A percentile compares a stretch with the other conserved stretches of the same genome.
These are phyloP conservation scores for Psix sp. DNA, from an alignment of 1,140 invertebrate species.

Conservation along the genomic window DNA sequence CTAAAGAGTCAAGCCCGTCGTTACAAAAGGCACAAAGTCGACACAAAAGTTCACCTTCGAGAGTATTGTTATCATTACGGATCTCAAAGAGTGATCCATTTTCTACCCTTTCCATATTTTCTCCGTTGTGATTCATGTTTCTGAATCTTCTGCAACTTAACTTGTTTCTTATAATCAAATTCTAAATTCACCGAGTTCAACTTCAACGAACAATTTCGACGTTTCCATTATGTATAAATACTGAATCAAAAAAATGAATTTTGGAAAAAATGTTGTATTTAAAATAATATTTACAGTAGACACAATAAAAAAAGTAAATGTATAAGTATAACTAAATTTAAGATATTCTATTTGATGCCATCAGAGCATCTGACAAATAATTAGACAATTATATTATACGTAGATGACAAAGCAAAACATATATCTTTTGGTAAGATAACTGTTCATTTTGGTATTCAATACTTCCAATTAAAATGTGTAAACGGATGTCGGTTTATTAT, in stretches of 20 bases:
- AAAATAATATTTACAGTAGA: too few relatives aligned
- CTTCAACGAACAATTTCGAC: too few relatives aligned
- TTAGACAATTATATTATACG: too few relatives aligned
- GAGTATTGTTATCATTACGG: slow-evolving; percentile 19
- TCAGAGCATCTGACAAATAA: too few relatives aligned
- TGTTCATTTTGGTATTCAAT: slow-evolving; percentile 47
- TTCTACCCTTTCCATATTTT: slow-evolving; percentile 13
- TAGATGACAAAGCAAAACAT: too few relatives aligned
- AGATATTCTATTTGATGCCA: too few relatives aligned
- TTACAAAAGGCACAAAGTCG: slow-evolving; percentile 13
- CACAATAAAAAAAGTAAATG: too few relatives aligned
- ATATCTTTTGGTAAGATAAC: slow-evolving; percentile 11
- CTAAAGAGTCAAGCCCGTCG: slow-evolving; percentile 1
- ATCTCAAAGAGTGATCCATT: slow-evolving; percentile 3
- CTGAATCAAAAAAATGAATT: too few relatives aligned
- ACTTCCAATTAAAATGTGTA: slow-evolving; percentile 50
- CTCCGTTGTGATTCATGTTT: slow-evolving; percentile 14
- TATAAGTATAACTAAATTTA: too few relatives aligned
- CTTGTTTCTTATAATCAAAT: slow-evolving; percentile 29
- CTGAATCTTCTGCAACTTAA: slow-evolving; percentile 18
- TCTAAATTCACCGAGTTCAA: too few relatives aligned
- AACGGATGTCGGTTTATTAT: slow-evolving; percentile 33
- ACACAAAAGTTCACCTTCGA: slow-evolving; percentile 3
- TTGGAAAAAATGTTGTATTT: too few relatives aligned
- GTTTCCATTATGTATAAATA: too few relatives aligned